Percentiles rank a stretch among this genome's conserved stretches.
phyloP scores from a whole-genome alignment of 1,140 invertebrate genomes.

The Lamellibrachia luymesi region DNA sequence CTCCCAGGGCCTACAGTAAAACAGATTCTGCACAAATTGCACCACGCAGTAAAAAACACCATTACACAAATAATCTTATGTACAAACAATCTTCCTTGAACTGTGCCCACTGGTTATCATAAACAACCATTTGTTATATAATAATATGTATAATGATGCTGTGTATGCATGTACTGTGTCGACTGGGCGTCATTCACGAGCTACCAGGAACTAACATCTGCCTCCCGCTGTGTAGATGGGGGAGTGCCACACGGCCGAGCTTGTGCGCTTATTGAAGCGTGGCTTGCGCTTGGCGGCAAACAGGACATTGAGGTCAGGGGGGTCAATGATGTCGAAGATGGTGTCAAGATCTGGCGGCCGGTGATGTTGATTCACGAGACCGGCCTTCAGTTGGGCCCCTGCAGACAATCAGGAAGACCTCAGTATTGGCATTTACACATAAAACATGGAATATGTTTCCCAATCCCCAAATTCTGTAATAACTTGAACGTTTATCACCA shows the following conservation, averaged over 20 bases:
- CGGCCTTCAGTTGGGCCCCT: constrained; percentile 40
- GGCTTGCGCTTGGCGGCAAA: constrained; percentile 38
- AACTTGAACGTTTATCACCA: too few relatives aligned
- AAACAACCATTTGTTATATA: background rate
- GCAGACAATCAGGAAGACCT: constrained; percentile 19
- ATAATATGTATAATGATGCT: background rate
- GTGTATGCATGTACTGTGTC: background rate
- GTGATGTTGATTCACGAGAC: constrained; percentile 41
- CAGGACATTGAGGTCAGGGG: constrained; percentile 42
- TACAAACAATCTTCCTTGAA: background rate
- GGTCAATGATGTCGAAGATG: constrained; percentile 36
- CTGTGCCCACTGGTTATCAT: background rate
- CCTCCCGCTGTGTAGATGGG: constrained; percentile 33
- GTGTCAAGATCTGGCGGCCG: constrained; percentile 38
- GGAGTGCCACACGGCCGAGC: constrained; percentile 46
- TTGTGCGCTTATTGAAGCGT: constrained; percentile 44
- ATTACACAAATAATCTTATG: background rate
- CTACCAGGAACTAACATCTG: background rate
- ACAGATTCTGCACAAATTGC: background rate
- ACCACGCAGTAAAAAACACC: too few relatives aligned
- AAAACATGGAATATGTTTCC: background rate
- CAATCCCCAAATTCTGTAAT: too few relatives aligned
- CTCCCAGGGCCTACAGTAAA: background rate
- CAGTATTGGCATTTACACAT: background rate
- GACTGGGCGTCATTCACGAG: background rate